A percentile compares a stretch with the other conserved stretches of the same genome.
Conservation (phyloP, 1,140 invertebrate species). For the Parapsyche elsis region DNA sequence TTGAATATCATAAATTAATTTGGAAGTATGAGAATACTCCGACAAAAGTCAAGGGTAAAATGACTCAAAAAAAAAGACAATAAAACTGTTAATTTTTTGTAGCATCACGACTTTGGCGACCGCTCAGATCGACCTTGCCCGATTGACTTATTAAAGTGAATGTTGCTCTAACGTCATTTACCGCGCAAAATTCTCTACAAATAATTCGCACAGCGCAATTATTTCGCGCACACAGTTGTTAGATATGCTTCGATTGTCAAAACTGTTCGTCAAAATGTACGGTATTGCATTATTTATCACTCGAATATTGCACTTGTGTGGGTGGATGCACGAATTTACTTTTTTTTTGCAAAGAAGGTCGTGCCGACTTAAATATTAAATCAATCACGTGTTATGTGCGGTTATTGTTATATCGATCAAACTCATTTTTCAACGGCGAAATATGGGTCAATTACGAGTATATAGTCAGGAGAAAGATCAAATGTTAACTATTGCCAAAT, state of each 20-base stretch:
- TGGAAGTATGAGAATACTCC: neutral
- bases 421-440: no score
- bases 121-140: constrained; percentile 6
- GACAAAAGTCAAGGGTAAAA: constrained; percentile 24
- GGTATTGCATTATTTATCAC: no score
- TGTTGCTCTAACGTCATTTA: constrained; percentile 17
- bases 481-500: no score
- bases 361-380: no score
- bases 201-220: neutral
- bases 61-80: neutral
- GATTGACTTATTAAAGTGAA: constrained; percentile 41
- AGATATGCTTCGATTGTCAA: neutral
- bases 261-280: no score
- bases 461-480: no score
- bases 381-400: no score
- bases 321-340: no score
- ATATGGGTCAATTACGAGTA: no score
- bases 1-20: neutral
- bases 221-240: neutral
- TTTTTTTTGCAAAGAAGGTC: no score
- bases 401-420: no score
- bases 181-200: neutral
- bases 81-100: constrained; percentile 23
- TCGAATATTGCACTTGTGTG: no score
- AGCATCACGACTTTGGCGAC: constrained; percentile 31